Evolutionary conservation across 1,140 invertebrate genomes (phyloP).

Genomic region (Maconellicoccus hirsutus): DNA sequence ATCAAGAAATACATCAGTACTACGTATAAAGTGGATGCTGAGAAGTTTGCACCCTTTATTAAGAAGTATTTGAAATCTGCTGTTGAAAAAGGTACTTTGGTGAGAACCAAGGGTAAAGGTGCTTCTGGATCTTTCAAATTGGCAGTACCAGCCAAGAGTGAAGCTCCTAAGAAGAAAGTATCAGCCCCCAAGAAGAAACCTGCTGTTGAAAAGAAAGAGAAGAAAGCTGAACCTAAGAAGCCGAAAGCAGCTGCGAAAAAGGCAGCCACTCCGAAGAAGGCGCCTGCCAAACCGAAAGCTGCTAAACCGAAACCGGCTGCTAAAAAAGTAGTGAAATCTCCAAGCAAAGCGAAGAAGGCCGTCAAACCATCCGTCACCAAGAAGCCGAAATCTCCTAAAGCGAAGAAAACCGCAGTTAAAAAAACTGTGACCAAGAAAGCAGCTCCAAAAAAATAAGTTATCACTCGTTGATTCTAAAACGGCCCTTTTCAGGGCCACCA

Average conservation of each 20-base stretch:
- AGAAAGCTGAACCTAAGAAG: slow-evolving; percentile 21
- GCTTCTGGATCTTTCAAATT: slow-evolving; percentile 39
- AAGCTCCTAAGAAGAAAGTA: slow-evolving; percentile 21
- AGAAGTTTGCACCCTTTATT: slow-evolving; percentile 36
- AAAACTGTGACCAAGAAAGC: slow-evolving; percentile 28
- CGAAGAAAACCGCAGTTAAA: slow-evolving; percentile 25
- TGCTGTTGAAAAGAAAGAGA: slow-evolving; percentile 22
- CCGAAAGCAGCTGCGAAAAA: slow-evolving; percentile 28
- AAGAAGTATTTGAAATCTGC: slow-evolving; percentile 37
- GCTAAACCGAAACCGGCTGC: slow-evolving; percentile 26
- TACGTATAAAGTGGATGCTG: slow-evolving; percentile 39
- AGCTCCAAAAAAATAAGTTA: slow-evolving; percentile 25
- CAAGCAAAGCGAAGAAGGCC: slow-evolving; percentile 27
- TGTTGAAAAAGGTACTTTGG: slow-evolving; percentile 33
- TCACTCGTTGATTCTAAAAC: not conserved
- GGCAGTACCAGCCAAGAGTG: slow-evolving; percentile 23
- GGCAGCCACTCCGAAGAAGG: slow-evolving; percentile 27
- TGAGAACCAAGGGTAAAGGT: slow-evolving; percentile 38
- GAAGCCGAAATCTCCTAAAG: slow-evolving; percentile 20
- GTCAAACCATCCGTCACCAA: slow-evolving; percentile 26
- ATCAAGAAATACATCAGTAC: slow-evolving; percentile 44
- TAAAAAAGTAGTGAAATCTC: slow-evolving; percentile 14
- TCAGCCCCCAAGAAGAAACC: slow-evolving; percentile 28
- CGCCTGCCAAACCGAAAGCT: slow-evolving; percentile 10
- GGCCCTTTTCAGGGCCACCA: no score